Base-by-base conservation (phyloP, 2,888 invertebrate genomes). In the Drosophila prostipennis region DNA sequence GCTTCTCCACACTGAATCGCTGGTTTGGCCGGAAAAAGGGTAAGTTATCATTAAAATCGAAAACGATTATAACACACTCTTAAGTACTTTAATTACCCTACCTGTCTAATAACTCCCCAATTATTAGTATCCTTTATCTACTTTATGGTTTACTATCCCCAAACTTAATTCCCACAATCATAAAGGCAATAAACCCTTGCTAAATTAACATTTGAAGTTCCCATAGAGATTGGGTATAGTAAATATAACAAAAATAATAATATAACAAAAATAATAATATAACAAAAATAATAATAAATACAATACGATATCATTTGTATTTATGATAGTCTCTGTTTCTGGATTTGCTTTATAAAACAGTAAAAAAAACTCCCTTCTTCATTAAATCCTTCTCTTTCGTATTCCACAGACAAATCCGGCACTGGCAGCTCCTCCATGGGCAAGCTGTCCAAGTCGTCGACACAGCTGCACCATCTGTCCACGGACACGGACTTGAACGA, bases 1-100 rank as follows among this genome's bases (percentile, higher is more conserved):
- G 92, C 73, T 91, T 92, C 80, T 90, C 91, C 72, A 92, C 92
- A 77, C 89, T 92, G 48, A 92, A 92, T 79, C 92, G 92, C 67
- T 91, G 92, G 87, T 88, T 92, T 89, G 92, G 92, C 78, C 92
- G 91, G 72, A 92, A 91, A 76, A 92, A 92, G 87, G 91, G 92
- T 92, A 74, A 89, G 89, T 85, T 13, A n/a, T 26, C 26, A 6
- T 3, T 23, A 23, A 23, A 23, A 23, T n/a, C n/a, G n/a, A n/a
- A n/a, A n/a, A n/a, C n/a, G n/a, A n/a, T n/a, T n/a, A n/a, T n/a
- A 23, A 0, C 23, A 19, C 1, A 19, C 2, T 2, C 2, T 19
- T 19, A 19, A 19, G 19, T 2, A 19, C 19, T 19, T 14, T 3
- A 39, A 39, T 8, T 14, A 8, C 14, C 14, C 39, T 14, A 16